A percentile compares a stretch with the other conserved stretches of the same genome.
Evolutionary conservation across 2,888 invertebrate genomes (phyloP).

Genomic region (Iselma pallidipennis): DNA sequence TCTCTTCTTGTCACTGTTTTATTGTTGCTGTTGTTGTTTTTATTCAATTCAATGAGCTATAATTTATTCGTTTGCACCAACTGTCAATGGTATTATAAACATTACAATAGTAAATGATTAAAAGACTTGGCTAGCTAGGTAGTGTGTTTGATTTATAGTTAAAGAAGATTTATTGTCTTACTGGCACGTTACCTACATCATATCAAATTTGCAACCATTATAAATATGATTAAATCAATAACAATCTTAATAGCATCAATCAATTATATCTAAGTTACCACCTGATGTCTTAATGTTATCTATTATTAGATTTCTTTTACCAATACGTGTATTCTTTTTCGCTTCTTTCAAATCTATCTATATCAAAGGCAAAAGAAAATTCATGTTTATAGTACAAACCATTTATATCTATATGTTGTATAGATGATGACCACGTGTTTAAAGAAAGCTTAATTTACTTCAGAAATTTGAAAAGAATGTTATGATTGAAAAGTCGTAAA

Average conservation of each 20-base stretch:
- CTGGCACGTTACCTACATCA: not conserved
- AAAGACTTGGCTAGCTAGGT: not conserved
- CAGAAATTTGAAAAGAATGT: slow-evolving; percentile 21
- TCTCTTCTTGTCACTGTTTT: not conserved
- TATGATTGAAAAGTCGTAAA: slow-evolving; percentile 22
- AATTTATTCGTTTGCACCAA: not conserved
- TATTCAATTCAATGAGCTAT: not conserved
- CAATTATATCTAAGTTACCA: not conserved
- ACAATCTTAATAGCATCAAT: not conserved
- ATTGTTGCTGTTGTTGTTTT: not conserved
- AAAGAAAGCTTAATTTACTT: slow-evolving; percentile 19
- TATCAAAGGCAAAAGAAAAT: slow-evolving; percentile 17
- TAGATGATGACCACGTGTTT: slow-evolving; percentile 22
- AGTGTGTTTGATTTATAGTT: not conserved
- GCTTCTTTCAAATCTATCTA: not conserved
- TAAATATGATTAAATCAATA: not conserved
- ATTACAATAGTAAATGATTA: not conserved
- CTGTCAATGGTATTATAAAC: not conserved
- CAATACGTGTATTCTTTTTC: not conserved
- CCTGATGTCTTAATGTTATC: not conserved
- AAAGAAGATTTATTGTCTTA: not conserved
- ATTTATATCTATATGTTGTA: not conserved
- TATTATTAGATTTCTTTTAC: not conserved
- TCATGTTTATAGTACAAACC: slow-evolving; percentile 23
- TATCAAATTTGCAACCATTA: not conserved